Percentiles rank a stretch among this genome's conserved stretches.
Evolutionary conservation across 2,797 vertebrate species (phyloP).

Genomic region (Pseudopleuronectes americanus): DNA sequence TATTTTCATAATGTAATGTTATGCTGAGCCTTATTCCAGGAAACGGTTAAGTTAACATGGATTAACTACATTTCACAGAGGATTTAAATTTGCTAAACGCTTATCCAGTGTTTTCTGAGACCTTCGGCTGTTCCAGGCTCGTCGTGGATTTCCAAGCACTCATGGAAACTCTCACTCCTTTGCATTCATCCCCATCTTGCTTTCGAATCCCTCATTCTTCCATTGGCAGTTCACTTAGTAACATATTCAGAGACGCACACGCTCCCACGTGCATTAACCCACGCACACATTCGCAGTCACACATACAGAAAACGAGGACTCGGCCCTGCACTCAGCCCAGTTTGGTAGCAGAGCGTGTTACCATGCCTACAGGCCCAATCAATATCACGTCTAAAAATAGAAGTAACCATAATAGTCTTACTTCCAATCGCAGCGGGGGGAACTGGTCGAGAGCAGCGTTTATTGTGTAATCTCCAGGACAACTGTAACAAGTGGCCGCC

Average conservation of each 20-base stretch:
- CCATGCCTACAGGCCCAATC: constrained; percentile 78
- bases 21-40: background rate
- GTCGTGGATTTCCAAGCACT: constrained; percentile 1
- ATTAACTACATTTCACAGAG: constrained; percentile 58
- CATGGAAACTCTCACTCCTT: background rate
- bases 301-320: constrained; percentile 30
- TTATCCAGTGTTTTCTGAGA: constrained; percentile 35
- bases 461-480: constrained; percentile 63
- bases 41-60: constrained; percentile 19
- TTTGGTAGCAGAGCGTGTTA: constrained; percentile 64
- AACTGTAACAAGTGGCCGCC: constrained; percentile 41
- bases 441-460: constrained; percentile 42
- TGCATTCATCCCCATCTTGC: background rate
- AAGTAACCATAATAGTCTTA: constrained; percentile 69
- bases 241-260: constrained; percentile 30
- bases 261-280: constrained; percentile 31
- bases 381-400: constrained; percentile 79
- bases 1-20: background rate
- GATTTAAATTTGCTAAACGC: constrained; percentile 35
- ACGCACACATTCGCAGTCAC: constrained; percentile 25
- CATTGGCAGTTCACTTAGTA: constrained; percentile 2
- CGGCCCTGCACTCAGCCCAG: constrained; percentile 46
- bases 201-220: background rate
- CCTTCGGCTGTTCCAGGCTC: constrained; percentile 20
- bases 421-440: constrained; percentile 51